Evolutionary conservation across 1,140 invertebrate genomes (phyloP).

Genomic region (Drosophila equinoxialis): DNA sequence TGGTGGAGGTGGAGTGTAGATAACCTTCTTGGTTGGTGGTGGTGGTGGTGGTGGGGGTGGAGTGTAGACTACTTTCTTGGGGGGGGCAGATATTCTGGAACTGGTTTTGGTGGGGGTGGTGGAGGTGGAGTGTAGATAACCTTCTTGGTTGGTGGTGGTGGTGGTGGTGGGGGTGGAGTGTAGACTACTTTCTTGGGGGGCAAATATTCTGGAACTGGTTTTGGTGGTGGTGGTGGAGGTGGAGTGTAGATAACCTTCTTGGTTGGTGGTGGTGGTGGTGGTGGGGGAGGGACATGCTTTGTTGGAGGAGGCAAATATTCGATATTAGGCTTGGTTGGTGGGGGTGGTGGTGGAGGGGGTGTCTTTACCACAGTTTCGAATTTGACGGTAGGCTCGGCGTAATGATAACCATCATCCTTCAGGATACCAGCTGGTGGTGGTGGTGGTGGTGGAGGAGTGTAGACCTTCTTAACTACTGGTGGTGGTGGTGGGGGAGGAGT

Average conservation of each 20-base stretch:
- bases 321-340: conserved; percentile 16
- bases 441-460: conserved; percentile 15
- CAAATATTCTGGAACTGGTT: conserved; percentile 27
- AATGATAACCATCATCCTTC: conserved; percentile 68
- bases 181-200: conserved; percentile 33
- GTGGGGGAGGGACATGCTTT: conserved; percentile 26
- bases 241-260: conserved; percentile 15
- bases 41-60: conserved; percentile 31
- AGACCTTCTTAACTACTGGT: conserved; percentile 19
- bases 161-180: conserved; percentile 38
- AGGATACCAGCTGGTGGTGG: conserved; percentile 42
- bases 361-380: conserved; percentile 35
- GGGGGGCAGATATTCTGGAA: conserved; percentile 33
- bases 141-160: conserved; percentile 1
- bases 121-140: conserved; percentile 1
- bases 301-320: conserved; percentile 36
- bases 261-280: conserved; percentile 30
- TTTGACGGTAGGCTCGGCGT: conserved; percentile 40
- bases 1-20: conserved; percentile 33
- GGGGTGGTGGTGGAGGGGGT: conserved; percentile 22
- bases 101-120: background rate
- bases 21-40: conserved; percentile 18
- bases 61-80: conserved; percentile 30
- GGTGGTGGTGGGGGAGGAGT: conserved; percentile 20
- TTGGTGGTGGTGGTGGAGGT: conserved; percentile 44